Conservation (phyloP, 2,888 invertebrate genomes). For the Hirtodrosophila duncani region DNA sequence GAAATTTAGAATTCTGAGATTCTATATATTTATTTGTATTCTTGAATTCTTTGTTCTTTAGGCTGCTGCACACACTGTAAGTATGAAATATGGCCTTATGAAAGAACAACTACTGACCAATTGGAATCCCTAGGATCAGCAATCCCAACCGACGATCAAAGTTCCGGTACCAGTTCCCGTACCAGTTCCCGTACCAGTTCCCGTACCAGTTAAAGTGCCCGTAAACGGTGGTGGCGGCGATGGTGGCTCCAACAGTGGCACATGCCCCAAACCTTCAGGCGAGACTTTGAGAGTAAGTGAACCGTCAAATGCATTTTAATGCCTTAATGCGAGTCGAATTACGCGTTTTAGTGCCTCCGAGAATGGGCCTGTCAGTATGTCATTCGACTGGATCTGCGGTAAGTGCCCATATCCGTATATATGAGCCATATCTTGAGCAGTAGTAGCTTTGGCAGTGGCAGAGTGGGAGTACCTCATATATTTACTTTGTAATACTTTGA, state of each 20-base stretch:
- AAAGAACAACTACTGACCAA: background rate
- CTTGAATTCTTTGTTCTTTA: slow-evolving; percentile 9
- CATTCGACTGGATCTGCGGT: slow-evolving; percentile 66
- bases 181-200: slow-evolving; percentile 21
- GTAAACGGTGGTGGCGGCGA: background rate
- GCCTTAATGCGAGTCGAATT: slow-evolving; percentile 4
- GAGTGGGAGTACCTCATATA: too few relatives aligned
- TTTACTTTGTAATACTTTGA: slow-evolving; percentile 19
- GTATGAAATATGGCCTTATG: background rate
- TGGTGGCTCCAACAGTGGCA: background rate
- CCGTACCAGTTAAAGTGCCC: slow-evolving; percentile 18
- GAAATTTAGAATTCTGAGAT: too few relatives aligned
- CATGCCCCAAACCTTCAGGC: slow-evolving; percentile 50
- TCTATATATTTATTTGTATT: background rate
- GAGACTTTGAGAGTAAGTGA: slow-evolving; percentile 47
- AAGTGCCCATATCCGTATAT: slow-evolving; percentile 28
- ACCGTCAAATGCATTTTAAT: slow-evolving; percentile 6
- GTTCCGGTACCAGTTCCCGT: slow-evolving; percentile 14
- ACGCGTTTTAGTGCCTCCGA: slow-evolving; percentile 50
- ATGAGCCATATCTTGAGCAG: too few relatives aligned
- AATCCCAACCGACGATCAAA: slow-evolving; percentile 8
- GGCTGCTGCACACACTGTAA: slow-evolving; percentile 22
- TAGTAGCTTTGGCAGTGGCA: too few relatives aligned
- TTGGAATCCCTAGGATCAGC: slow-evolving; percentile 8
- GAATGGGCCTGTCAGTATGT: slow-evolving; percentile 65